Evolutionary conservation across 2,113 vertebrate species (phyloP), one percentile per base, ranked within the genome.

Genomic region (Microtus oregoni): DNA sequence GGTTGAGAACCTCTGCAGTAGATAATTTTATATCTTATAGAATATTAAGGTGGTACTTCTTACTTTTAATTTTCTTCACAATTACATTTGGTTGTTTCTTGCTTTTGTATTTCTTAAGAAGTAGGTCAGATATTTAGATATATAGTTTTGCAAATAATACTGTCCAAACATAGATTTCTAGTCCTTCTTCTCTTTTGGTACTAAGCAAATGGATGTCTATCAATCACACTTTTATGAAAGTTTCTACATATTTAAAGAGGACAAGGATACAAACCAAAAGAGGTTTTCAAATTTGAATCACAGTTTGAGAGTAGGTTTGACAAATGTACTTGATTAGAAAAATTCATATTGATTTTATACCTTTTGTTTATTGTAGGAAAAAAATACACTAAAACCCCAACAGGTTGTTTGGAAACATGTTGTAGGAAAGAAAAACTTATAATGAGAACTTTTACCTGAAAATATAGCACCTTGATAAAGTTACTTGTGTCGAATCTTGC

Each of bases 1-100:
- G 55, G 0, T 61, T 61, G 6, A 38, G 3, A 41, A 63, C 6
- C 35, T 0, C 32, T 7, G 3, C 1, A 17, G 65, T n/a, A 24
- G 47, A 35, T 11, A 55, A 87, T 26, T 75, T 93, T 15, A 10
- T 58, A 65, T 79, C 13, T 26, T 83, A 76, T 41, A 52, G 7
- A 61, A 7, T 0, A 10, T 50, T 14, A 47, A 63, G 61, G 0
- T 47, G 7, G 22, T 50, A 3, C 28, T 89, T 94, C 38, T 1
- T 81, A 1, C 10, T 90, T 91, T 91, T 26, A 86, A 75, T 63
- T 86, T 50, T 52, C 22, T 75, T 50, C 17, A 81, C 7, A 67
- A 26, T 67, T 89, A 5, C 1, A 41, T 41, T 67, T 3, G 65
- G 7, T 63, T 92, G 3, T 85, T 38, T 38, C 52, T 19, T 38